Percentiles rank a stretch among this genome's conserved stretches.
phyloP scores from a whole-genome alignment of 1,140 invertebrate genomes.

The Potamilus streckersoni region DNA sequence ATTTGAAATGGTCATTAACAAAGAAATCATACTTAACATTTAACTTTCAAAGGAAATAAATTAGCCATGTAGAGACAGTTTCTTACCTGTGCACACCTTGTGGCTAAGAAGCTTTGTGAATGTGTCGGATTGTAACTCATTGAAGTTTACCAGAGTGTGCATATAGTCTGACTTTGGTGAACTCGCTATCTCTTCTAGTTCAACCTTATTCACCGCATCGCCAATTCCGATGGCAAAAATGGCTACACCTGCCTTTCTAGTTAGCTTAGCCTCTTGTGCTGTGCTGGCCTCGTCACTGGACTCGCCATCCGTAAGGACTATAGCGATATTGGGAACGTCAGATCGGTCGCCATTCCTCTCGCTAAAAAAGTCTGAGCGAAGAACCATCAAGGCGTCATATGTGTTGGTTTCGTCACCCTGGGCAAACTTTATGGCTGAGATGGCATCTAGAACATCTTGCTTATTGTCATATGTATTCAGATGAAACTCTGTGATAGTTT shows the following conservation, averaged over 20 bases:
- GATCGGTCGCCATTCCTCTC: conserved; percentile 16
- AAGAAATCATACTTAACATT: no score
- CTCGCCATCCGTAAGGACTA: conserved; percentile 39
- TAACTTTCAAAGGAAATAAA: no score
- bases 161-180: not conserved
- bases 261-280: conserved; percentile 16
- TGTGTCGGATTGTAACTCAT: not conserved
- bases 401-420: conserved; percentile 21
- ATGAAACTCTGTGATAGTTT: conserved; percentile 13
- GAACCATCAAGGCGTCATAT: conserved; percentile 5
- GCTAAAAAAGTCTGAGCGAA: conserved; percentile 18
- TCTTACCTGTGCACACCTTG: not conserved
- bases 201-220: conserved; percentile 8
- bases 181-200: not conserved
- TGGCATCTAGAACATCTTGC: not conserved
- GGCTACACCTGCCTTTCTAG: conserved; percentile 19
- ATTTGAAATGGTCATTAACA: no score
- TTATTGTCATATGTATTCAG: conserved; percentile 15
- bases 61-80: no score
- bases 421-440: not conserved
- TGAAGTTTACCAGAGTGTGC: not conserved
- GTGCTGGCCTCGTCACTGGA: conserved; percentile 10
- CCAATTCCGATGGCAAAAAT: conserved; percentile 36
- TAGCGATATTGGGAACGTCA: conserved; percentile 23
- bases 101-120: not conserved